Base-by-base conservation (phyloP, 1,140 invertebrate genomes). In the Heliconius hermathena region DNA sequence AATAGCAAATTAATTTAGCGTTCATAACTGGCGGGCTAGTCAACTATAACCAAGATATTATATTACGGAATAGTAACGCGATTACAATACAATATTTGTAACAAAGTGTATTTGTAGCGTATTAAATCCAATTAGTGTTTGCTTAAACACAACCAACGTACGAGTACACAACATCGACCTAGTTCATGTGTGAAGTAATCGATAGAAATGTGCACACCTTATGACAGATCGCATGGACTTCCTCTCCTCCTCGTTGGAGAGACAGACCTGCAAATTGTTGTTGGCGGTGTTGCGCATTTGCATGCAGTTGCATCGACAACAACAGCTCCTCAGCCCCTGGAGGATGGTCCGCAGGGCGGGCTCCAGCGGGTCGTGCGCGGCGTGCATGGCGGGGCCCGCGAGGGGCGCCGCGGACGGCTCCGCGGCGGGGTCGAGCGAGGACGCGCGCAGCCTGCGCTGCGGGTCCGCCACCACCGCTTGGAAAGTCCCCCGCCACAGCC, bases 401-500 rank as follows among this genome's bases (percentile, higher is more conserved):
- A 86, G 85, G 78, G 83, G 87, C 76, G 79, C 81, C 46, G 84
- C 54, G 20, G 83, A 72, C 74, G 80, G 18, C 90, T 81, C 95
- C 90, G 84, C 92, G 87, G 95, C 95, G 94, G 86, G 96, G 78
- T 84, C 96, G 91, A 87, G 96, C 89, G 90, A 96, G 80, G 89
- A 91, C 49, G 91, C 89, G 36, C 93, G 88, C 85, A 89, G 83
- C 77, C 92, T 76, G 38, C 91, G 85, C 79, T 89, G 87, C 74
- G 92, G 87, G 33, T 90, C 91, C n/a, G 92, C 93, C 29, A 94
- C 83, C 36, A 95, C 94, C 71, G 94, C 93, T 84, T 94, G 94
- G 80, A 96, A 95, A 0, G 96, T 96, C 38, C 96, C 96, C 57
- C 95, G 94, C 96, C 96, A 96, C 71, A 96, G 89, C 22, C 96